Evolutionary conservation across 2,888 invertebrate genomes (phyloP), one percentile per base, ranked within the genome.

Genomic region (Cremastinae sp.): DNA sequence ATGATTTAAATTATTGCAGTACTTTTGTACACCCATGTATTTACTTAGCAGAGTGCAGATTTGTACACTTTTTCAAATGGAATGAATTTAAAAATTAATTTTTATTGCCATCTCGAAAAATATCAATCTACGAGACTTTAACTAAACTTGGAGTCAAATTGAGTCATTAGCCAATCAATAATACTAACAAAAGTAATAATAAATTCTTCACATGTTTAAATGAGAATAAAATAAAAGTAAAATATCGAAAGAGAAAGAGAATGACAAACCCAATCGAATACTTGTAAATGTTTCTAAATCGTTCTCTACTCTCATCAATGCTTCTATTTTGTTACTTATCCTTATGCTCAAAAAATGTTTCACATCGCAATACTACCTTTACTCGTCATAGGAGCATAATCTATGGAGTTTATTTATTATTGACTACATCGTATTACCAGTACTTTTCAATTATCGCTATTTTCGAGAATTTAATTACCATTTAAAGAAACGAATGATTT

Each of bases 261-360:
- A 34, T 49, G 58, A 64, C 51, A 20, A 61, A 49, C 8, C 9
- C 56, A 28, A 51, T 14, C 20, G 20, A 58, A 58, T 43, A 56
- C 64, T 28, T 43, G 14, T 56, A 49, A 7, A 20, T 22, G 38
- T 36, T n/a, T 36, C 51, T 64, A 22, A 43, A 69, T 53, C 22
- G 36, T 41, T 62, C 18, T 36, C 43, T 22, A 45, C 18, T 45
- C 47, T 54, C 20, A 22, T 54, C 22, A 47, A 69, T 56, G 56
- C 36, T 47, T 75, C 28, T 8, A 18, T 38, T 45, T 9, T 49
- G 66, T 49, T 54, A 66, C 71, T 61, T 64, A 71, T 68, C 61
- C 61, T 70, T 49, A 28, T 36, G 54, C 14, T 49, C 20, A 28
- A 61, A 66, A 59, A 47, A 58, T 53, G 4, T n/a, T 65, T 34